Base-by-base conservation (phyloP, 2,797 vertebrate genomes). In the Neosilurus hyrtlii region DNA sequence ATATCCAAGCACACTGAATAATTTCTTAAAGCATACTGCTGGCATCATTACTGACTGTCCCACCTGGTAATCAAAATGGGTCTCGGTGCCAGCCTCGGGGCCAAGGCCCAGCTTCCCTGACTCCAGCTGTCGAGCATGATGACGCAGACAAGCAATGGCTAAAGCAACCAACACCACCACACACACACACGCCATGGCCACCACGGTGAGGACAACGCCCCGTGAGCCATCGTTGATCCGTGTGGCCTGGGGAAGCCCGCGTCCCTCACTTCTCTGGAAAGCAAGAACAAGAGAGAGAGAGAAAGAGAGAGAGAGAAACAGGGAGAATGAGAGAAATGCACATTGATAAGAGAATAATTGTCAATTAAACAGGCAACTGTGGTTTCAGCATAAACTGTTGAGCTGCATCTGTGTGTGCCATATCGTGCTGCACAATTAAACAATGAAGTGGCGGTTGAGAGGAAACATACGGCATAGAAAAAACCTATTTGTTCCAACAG, bases 1-100 rank as follows among this genome's bases (percentile, higher is more conserved):
- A 43, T 70, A 70, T 49, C 30, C 49, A 3, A 26, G 57, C 57
- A 62, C 22, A 16, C 12, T 49, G 26, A 59, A 57, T 77, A 8
- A 18, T 52, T 63, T 52, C 12, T 51, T 18, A 63, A 20, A 51
- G 12, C 26, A 49, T 63, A 37, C 14, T 10, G 37, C 18, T 9
- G 51, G 65, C 18, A 20, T 75, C 30, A 59, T 54, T 51, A 67
- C 51, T 77, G 37, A 37, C 30, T 61, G n/a, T 75, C 84, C 76
- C 80, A 99, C 97, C 97, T 99, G 98, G 89, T 99, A 99, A 89
- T 99, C 97, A 15, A 96, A 96, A 83, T 97, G 97, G 63, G 96
- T 97, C 88, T 99, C 96, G 0, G 94, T 92, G 24, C 96, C 96
- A 22, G 94, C 97, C 92, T 99, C 98, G 0, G 97, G 97, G 2